phyloP scores from a whole-genome alignment of 2,113 vertebrate species.

The Colius striatus region DNA sequence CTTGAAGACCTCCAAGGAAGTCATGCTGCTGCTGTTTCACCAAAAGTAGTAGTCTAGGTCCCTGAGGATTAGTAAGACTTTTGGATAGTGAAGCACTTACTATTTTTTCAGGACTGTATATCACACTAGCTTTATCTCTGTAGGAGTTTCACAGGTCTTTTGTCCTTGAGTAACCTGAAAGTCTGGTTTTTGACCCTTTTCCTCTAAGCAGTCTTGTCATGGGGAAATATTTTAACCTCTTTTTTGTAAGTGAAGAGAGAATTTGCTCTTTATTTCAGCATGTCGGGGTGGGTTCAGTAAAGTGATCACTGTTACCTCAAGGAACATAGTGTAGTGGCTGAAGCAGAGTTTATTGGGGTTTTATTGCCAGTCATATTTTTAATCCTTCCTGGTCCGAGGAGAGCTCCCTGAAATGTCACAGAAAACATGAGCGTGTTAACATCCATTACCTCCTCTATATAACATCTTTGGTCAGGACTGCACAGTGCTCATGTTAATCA shows the following conservation, averaged over 20 bases:
- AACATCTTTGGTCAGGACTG: neutral
- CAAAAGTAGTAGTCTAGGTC: neutral
- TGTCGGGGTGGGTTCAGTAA: accelerated
- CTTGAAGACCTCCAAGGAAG: too few species aligned
- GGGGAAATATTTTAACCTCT: neutral
- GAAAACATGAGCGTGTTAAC: neutral
- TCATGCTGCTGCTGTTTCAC: neutral
- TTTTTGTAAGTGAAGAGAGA: neutral
- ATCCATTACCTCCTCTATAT: neutral
- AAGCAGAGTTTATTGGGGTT: neutral
- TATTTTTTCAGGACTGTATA: neutral
- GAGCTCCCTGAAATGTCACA: neutral
- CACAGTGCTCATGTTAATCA: neutral
- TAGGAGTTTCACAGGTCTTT: neutral
- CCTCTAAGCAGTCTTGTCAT: neutral
- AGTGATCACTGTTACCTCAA: neutral
- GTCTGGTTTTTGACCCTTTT: neutral
- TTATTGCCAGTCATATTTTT: neutral
- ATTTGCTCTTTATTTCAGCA: neutral
- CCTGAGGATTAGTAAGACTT: neutral
- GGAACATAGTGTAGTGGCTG: neutral
- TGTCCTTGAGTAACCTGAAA: neutral
- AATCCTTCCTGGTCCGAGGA: neutral
- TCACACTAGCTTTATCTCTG: neutral
- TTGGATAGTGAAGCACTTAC: neutral